Evolutionary conservation across 2,888 invertebrate genomes (phyloP), one percentile per base, ranked within the genome.

Genomic region (Anagyrus pseudococci): DNA sequence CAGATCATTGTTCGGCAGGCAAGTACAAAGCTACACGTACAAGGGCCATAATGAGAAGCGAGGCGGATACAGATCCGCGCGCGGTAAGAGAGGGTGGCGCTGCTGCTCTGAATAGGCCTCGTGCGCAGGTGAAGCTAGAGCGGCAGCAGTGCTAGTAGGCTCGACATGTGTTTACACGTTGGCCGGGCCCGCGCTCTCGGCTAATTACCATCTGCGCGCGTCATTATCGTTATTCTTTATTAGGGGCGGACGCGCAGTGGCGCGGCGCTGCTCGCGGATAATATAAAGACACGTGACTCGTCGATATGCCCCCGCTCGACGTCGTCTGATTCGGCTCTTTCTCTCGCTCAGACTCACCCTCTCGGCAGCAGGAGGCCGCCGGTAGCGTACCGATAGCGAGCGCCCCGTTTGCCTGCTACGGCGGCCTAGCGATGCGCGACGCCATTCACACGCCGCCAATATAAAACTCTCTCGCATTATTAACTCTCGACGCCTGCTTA

Each of bases 401-500:
- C 44, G 4, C n/a, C 46, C n/a, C 48, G 50, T 17, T 60, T 71
- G 64, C 62, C 73, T 73, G 76, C 79, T 77, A 75, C 76, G 67
- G 68, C 72, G 74, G 74, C 69, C 72, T 75, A 77, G 72, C 75
- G 75, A 78, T 74, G 78, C 77, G 76, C 74, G 74, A 77, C 69
- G 71, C 74, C 73, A 75, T 77, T 77, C 75, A 75, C n/a, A n/a
- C 66, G 66, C 67, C 69, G 72, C 25, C 33, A 75, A 73, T 73
- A 73, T 72, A 73, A 72, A 76, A 76, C 69, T 71, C 71, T 68
- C 64, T n/a, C n/a, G n/a, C n/a, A n/a, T n/a, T n/a, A n/a, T n/a
- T n/a, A n/a, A n/a, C n/a, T n/a, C n/a, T n/a, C n/a, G n/a, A n/a
- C n/a, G n/a, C n/a, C n/a, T n/a, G n/a, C n/a, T n/a, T n/a, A n/a